These are phyloP conservation scores for Ictidomys tridecemlineatus DNA, from an alignment of 2,113 vertebrate species.

Conservation along the genomic window DNA sequence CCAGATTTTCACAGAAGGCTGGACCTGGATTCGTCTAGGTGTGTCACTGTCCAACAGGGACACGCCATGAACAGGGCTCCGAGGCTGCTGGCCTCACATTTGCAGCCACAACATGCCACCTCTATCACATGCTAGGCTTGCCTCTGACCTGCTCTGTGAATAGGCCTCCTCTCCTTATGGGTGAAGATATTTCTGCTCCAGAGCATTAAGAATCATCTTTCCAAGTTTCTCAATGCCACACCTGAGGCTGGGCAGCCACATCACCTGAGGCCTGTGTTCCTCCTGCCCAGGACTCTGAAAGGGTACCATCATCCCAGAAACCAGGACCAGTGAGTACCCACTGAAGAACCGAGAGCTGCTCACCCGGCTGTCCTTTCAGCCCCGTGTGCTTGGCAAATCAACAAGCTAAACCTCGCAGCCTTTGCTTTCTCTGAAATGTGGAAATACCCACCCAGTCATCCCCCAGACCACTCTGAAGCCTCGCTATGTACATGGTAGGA, in stretches of 20 bases:
- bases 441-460: neutral
- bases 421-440: neutral
- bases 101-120: neutral
- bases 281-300: neutral
- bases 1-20: neutral
- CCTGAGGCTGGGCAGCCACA: neutral
- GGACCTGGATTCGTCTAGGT: no score
- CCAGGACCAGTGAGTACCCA: accelerated
- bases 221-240: neutral
- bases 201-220: neutral
- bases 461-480: no score
- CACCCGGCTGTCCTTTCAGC: no score
- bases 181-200: neutral
- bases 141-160: no score
- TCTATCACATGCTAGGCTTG: neutral
- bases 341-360: neutral
- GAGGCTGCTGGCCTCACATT: neutral
- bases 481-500: accelerated
- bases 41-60: neutral
- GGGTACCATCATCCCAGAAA: neutral
- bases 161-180: neutral
- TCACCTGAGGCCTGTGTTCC: no score
- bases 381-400: neutral
- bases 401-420: neutral
- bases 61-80: neutral